Conservation (phyloP, 2,113 vertebrate species). For the Canis aureus region DNA sequence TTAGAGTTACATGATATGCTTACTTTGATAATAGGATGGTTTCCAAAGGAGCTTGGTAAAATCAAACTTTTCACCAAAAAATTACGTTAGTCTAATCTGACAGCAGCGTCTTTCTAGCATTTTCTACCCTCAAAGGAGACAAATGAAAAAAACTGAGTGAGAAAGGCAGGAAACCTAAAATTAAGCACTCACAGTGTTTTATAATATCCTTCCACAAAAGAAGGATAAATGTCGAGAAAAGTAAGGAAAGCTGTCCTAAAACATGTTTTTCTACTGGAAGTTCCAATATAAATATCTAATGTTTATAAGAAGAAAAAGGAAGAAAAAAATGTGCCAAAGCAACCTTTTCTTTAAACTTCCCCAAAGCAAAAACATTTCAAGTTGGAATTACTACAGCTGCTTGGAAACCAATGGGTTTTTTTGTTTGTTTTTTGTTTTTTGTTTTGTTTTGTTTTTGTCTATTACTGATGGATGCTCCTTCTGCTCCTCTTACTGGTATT, state of each 20-base stretch:
- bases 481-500: not conserved
- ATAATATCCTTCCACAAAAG: not conserved
- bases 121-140: not conserved
- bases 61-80: not conserved
- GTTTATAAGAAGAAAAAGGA: not conserved
- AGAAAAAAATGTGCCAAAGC: not conserved
- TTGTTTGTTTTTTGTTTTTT: not conserved
- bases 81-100: not conserved
- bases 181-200: not conserved
- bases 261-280: not conserved
- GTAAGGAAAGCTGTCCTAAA: not conserved
- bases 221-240: not conserved
- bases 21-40: not conserved
- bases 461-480: not conserved
- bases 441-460: not conserved
- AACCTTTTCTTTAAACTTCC: conserved; percentile 30
- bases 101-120: not conserved
- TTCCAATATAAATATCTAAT: not conserved
- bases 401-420: not conserved
- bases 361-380: conserved; percentile 46
- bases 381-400: not conserved
- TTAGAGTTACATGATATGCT: not conserved
- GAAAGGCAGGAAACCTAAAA: conserved; percentile 12
- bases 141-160: not conserved
- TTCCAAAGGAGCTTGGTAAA: not conserved